phyloP scores from a whole-genome alignment of 2,888 invertebrate genomes.

The Agonopterix arenella region DNA sequence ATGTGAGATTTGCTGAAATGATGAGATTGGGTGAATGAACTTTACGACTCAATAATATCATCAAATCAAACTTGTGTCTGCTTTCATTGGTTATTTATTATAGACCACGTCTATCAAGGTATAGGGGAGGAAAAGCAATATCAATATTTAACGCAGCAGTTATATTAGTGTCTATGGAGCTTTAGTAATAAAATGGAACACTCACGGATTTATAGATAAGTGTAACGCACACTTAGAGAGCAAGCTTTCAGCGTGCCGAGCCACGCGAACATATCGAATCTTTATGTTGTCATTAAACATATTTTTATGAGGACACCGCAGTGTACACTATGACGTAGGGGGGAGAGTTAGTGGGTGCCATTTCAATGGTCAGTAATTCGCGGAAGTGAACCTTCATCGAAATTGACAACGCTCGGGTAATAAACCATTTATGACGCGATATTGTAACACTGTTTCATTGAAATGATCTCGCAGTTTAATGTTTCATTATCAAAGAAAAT shows the following conservation, averaged over 20 bases:
- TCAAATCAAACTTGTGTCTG: too few species aligned
- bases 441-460: slow-evolving; percentile 34
- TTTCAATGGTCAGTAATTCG: slow-evolving; percentile 62
- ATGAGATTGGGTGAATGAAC: too few species aligned
- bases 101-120: too few species aligned
- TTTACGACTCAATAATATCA: too few species aligned
- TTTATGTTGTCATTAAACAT: slow-evolving; percentile 73
- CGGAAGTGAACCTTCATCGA: slow-evolving; percentile 50
- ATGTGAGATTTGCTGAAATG: slow-evolving; percentile 4
- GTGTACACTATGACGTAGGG: slow-evolving; percentile 24
- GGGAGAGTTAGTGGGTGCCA: slow-evolving; percentile 24
- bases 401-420: slow-evolving; percentile 54
- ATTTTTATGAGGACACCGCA: slow-evolving; percentile 71
- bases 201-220: slow-evolving; percentile 54
- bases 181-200: slow-evolving; percentile 54
- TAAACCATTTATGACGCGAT: slow-evolving; percentile 49
- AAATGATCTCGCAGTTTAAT: slow-evolving; percentile 30
- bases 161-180: slow-evolving; percentile 47
- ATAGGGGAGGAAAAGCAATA: slow-evolving; percentile 4
- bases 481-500: slow-evolving; percentile 31
- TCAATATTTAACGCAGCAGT: slow-evolving; percentile 43
- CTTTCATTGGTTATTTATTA: too few species aligned
- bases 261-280: slow-evolving; percentile 56
- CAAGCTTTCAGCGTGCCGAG: slow-evolving; percentile 49
- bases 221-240: slow-evolving; percentile 35